Conservation (phyloP, 2,113 vertebrate species). For the Smithornis capensis region DNA sequence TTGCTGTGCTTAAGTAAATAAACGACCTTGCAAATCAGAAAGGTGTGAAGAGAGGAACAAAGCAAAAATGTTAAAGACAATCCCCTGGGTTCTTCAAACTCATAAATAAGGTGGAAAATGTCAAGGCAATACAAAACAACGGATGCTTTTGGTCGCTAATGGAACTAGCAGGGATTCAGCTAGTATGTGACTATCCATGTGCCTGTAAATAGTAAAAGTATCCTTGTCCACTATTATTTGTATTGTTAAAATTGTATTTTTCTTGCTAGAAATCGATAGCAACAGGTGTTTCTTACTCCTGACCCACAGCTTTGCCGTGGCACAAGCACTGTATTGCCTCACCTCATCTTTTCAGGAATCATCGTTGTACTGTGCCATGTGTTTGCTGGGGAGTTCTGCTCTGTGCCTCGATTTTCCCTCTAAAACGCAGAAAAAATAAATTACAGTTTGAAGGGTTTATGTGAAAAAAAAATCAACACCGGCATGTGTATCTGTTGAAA, state of each 20-base stretch:
- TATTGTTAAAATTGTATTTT: background rate
- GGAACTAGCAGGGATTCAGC: background rate
- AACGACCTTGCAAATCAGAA: background rate
- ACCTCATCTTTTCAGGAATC: constrained; percentile 24
- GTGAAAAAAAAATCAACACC: background rate
- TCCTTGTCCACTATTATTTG: background rate
- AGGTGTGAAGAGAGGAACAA: background rate
- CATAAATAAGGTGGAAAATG: background rate
- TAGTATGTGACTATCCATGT: background rate
- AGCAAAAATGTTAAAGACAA: background rate
- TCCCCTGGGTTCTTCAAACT: background rate
- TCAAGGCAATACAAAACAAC: background rate
- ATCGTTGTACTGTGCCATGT: background rate
- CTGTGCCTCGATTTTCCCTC: background rate
- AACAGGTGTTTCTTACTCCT: background rate
- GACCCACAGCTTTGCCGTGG: background rate
- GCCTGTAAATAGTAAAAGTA: background rate
- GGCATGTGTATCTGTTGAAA: background rate
- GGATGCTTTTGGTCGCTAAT: background rate
- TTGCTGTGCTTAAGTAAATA: background rate
- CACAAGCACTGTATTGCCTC: background rate
- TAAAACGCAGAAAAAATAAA: background rate
- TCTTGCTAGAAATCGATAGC: background rate
- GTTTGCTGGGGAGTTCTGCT: background rate
- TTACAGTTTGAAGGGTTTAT: background rate